Percentiles rank a stretch among this genome's conserved stretches.
These are phyloP conservation scores for Colossoma macropomum DNA, from an alignment of 2,113 vertebrate species.

Conservation along the genomic window DNA sequence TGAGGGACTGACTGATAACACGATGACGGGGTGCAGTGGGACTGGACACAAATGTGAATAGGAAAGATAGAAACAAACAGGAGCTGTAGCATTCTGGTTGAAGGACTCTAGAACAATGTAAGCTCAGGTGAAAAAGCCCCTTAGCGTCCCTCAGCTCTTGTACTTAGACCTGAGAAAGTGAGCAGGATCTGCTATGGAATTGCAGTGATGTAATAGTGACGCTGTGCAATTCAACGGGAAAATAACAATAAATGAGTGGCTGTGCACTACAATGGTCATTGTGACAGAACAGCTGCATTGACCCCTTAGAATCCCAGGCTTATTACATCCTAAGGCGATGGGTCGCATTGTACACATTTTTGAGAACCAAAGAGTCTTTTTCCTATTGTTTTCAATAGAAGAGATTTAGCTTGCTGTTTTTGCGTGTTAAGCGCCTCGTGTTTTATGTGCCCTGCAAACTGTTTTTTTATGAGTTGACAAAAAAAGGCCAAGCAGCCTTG, in stretches of 20 bases:
- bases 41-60: conserved; percentile 7
- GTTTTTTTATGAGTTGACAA: too few species aligned
- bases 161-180: conserved; percentile 23
- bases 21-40: background rate
- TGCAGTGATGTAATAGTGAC: background rate
- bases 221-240: background rate
- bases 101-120: conserved; percentile 37
- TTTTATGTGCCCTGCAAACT: too few species aligned
- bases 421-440: too few species aligned
- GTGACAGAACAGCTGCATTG: background rate
- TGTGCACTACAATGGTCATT: conserved; percentile 2
- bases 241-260: conserved; percentile 23
- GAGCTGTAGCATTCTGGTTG: conserved; percentile 39
- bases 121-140: background rate
- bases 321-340: too few species aligned
- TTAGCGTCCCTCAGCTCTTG: conserved; percentile 8
- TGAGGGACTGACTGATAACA: background rate
- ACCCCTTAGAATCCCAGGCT: too few species aligned
- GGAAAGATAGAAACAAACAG: conserved; percentile 37
- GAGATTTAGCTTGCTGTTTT: too few species aligned
- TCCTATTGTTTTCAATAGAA: too few species aligned
- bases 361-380: too few species aligned
- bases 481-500: too few species aligned
- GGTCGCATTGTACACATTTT: too few species aligned
- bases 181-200: background rate